A percentile compares a stretch with the other conserved stretches of the same genome.
Evolutionary conservation across 1,140 invertebrate genomes (phyloP).

Genomic region (Drosophila rufa): DNA sequence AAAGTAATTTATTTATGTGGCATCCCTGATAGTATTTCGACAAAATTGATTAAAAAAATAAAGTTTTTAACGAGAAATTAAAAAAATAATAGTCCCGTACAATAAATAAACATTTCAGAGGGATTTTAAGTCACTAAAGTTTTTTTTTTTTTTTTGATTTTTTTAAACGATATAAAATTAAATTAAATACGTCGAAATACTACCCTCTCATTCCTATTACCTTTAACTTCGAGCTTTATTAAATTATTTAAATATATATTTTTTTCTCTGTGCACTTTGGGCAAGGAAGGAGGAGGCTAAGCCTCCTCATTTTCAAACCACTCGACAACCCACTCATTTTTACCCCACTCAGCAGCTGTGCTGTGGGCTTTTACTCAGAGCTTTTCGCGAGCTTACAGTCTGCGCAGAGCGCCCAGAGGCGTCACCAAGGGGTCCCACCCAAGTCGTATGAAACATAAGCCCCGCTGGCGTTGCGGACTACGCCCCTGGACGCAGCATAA

Average conservation of each 20-base stretch:
- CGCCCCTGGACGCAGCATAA: slow-evolving; percentile 58
- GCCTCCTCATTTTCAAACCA: not conserved
- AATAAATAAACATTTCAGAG: too few relatives aligned
- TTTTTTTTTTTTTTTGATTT: too few relatives aligned
- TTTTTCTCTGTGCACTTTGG: slow-evolving; percentile 18
- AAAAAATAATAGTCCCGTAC: too few relatives aligned
- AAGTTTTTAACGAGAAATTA: not conserved
- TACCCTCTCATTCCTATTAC: too few relatives aligned
- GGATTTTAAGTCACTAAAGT: too few relatives aligned
- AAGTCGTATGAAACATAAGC: not conserved
- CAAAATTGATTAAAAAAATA: too few relatives aligned
- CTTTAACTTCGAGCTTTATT: too few relatives aligned
- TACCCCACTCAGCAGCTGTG: slow-evolving; percentile 61
- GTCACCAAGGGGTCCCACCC: not conserved
- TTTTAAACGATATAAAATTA: not conserved
- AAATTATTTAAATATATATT: too few relatives aligned
- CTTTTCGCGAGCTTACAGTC: slow-evolving; percentile 61
- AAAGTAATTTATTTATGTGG: not conserved
- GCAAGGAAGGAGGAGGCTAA: not conserved
- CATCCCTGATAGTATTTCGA: too few relatives aligned
- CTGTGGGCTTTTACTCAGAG: slow-evolving; percentile 56
- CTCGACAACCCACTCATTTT: slow-evolving; percentile 27
- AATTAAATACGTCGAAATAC: too few relatives aligned
- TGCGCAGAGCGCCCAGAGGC: slow-evolving; percentile 52
- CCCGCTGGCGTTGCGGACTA: not conserved